Base-by-base conservation (phyloP, 2,888 invertebrate genomes). In the Cyrtodaria siliqua region DNA sequence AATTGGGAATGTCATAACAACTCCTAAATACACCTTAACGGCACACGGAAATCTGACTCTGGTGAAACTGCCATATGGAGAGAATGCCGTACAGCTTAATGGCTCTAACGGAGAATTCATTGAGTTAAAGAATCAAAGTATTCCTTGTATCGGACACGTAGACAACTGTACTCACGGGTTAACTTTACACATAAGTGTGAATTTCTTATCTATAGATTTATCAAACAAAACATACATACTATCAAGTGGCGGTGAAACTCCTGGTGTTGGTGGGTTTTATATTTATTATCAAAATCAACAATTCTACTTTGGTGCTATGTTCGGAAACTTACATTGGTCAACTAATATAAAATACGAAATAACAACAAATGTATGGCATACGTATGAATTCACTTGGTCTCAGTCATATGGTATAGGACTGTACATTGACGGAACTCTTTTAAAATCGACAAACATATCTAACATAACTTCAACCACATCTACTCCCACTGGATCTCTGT, bases 211-310 rank as follows among this genome's bases (percentile, higher is more conserved):
- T 9, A 57, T 86, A 9, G 70, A 74, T 38, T 27, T 55, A 9
- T 47, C 68, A 3, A 66, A 84, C 26, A 86, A 86, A 56, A 81
- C 80, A 9, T 89, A 83, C 57, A 76, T 89, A 26, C 27, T 89
- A 0, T 87, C 89, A 0, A 86, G 84, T 52, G 89, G 89, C 0
- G 33, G 33, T 33, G 33, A 33, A 4, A 20, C n/a, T 2, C 40
- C 42, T 24, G 20, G 20, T 14, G 16, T n/a, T 18, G 23, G 38
- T 12, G 64, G 56, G 16, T 40, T 64, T 18, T 64, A 55, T 20
- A 18, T 64, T 2, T 64, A 64, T 33, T 64, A 47, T 29, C 18
- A 55, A 27, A 55, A 44, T 29, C 20, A 24, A 9, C 6, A 44
- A 8, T 20, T 64, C 23, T 16, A 40, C 12, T 64, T 16, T 55